Base-by-base conservation (phyloP, 2,113 vertebrate genomes). In the Fregetta grallaria region DNA sequence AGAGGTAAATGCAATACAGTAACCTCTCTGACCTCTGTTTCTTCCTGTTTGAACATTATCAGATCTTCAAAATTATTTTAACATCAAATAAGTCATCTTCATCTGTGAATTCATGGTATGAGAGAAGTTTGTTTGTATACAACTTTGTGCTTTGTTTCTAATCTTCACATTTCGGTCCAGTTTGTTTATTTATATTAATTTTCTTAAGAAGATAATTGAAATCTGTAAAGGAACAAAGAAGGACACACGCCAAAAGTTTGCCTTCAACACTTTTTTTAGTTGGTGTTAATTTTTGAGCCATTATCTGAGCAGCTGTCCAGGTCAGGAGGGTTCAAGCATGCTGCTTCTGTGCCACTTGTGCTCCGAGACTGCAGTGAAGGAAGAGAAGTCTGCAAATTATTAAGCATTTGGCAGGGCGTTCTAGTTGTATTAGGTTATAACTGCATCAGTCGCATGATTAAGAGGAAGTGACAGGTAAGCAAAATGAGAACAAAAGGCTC, bases 401-500 rank as follows among this genome's bases (percentile, higher is more conserved):
- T 75, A 96, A 92, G 78, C 75, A 56, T 88, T 96, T 96, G 91
- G 27, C 70, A 65, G 47, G 86, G 81, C 56, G 62, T 96, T 90
- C 92, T 66, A 81, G 62, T 91, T 92, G 56, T 76, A 65, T 94
- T 91, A 84, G 71, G 44, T 56, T 95, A 52, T 84, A 93, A 86
- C 81, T 88, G 76, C 78, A 92, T 76, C 76, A 79, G 44, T 81
- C 1, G 26, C 25, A 3, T 63, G 76, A 88, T 68, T 95, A 92
- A 95, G 86, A 88, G 65, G 89, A 85, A 94, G 63, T 95, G 93
- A 94, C 80, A 94, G 95, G 78, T 95, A 92, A 93, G 66, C 88
- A 95, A 92, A 97, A 96, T 25, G 81, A 95, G 94, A 96, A 96
- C 84, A 90, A 95, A 94, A 97, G 79, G 18, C 73, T 92, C 66